Evolutionary conservation across 2,888 invertebrate species (phyloP).

Genomic region (Apodemia zela): DNA sequence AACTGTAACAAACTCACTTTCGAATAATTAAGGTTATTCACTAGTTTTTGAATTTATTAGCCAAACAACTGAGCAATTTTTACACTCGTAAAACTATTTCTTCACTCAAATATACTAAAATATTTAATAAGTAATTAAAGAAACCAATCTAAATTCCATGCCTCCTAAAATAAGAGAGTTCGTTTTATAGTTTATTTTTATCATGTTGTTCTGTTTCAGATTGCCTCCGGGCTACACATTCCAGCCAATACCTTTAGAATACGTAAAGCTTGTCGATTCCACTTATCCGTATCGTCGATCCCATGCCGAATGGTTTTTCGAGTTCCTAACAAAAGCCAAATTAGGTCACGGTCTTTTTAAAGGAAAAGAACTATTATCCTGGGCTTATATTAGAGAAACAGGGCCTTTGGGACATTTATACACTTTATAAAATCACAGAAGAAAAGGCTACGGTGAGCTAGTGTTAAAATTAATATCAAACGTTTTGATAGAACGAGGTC

Average conservation of each 20-base stretch:
- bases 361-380: slow-evolving; percentile 32
- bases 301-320: slow-evolving; percentile 31
- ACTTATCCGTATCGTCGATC: background rate
- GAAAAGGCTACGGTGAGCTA: slow-evolving; percentile 31
- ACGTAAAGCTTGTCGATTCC: background rate
- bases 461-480: slow-evolving; percentile 28
- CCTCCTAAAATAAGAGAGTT: too few relatives aligned
- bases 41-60: too few relatives aligned
- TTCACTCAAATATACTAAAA: too few relatives aligned
- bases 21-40: too few relatives aligned
- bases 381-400: slow-evolving; percentile 37
- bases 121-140: too few relatives aligned
- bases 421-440: slow-evolving; percentile 34
- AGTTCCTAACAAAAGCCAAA: slow-evolving; percentile 31
- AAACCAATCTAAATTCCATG: too few relatives aligned
- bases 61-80: too few relatives aligned
- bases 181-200: background rate
- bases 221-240: background rate
- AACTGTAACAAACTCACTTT: too few relatives aligned
- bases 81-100: too few relatives aligned
- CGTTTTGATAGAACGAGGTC: background rate
- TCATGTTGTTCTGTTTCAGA: background rate
- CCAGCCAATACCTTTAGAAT: background rate
- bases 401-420: slow-evolving; percentile 36
- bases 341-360: slow-evolving; percentile 36